Base-by-base conservation (phyloP, 1,140 invertebrate species). In the Pseudoatta argentina region DNA sequence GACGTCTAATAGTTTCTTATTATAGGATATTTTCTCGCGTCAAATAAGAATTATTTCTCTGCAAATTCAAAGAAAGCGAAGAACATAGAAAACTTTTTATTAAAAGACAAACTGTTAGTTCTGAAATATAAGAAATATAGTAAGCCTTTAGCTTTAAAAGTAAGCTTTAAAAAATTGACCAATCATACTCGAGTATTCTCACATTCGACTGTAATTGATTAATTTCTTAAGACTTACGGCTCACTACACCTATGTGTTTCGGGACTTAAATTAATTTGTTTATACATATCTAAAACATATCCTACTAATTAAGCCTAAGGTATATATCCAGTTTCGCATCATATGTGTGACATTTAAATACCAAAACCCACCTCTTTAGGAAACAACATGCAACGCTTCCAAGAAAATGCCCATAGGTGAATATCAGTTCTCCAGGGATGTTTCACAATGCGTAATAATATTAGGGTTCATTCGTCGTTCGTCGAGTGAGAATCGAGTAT, bases 391-490 rank as follows among this genome's bases (percentile, higher is more conserved):
- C 14, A n/a, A 14, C 59, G 18, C 24, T 18, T 34, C 39, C 14
- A 2, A 18, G 14, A 48, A 3, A 48, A 72, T 39, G 30, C 39
- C 30, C 16, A 66, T 27, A 55, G 27, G 27, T 76, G 57, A 77
- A 78, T 44, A 16, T 18, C 39, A 34, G 14, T 73, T 73, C 53
- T 21, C 21, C 18, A 34, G 53, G 39, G 53, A 82, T 24, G 39
- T 21, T 73, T 82, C 67, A 66, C 24, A 53, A 18, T 27, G 53
- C 53, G 53, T 82, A 82, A 72, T 82, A 39, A 72, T 72, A 34
- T 82, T 82, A 61, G 53, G 48, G 39, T 73, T 73, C 44, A 18
- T 51, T 48, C 77, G 48, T 59, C 57, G 55, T 64, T 48, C 77
- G 48, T 59, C 57, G 34, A 24, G 21, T 34, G 30, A 77, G 39